These are phyloP conservation scores for Catajapyx aquilonaris DNA, from an alignment of 1,140 invertebrate species.

Conservation along the genomic window DNA sequence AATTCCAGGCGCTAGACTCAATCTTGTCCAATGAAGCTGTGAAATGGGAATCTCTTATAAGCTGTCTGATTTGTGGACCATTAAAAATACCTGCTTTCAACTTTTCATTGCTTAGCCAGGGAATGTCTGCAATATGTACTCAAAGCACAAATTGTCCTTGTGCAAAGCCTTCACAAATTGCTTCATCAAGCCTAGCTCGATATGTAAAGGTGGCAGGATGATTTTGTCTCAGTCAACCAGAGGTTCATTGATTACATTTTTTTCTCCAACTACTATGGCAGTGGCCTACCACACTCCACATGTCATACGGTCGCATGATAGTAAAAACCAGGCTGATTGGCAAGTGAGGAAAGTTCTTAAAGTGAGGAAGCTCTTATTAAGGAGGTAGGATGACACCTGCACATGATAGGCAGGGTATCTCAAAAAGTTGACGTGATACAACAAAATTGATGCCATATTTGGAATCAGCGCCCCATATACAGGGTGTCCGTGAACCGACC, in stretches of 20 bases:
- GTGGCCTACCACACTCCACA: not conserved
- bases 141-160: conserved; percentile 1
- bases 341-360: conserved; percentile 4
- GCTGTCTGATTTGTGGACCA: not conserved
- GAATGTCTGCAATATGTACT: not conserved
- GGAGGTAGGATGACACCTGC: no score
- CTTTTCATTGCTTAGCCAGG: not conserved
- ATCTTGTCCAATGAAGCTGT: not conserved
- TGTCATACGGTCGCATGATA: not conserved
- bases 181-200: not conserved
- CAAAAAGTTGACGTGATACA: no score
- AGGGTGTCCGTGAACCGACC: no score
- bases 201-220: conserved; percentile 1
- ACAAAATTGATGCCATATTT: no score
- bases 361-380: conserved; percentile 5
- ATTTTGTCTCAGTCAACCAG: conserved; percentile 2
- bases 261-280: not conserved
- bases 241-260: conserved; percentile 1
- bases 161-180: conserved; percentile 3
- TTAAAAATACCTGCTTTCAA: conserved; percentile 1
- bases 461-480: no score
- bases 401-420: no score
- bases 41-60: not conserved
- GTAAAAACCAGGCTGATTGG: conserved; percentile 5
- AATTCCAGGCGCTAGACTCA: not conserved